These are phyloP conservation scores for Acanthornis magna DNA, from an alignment of 2,797 vertebrate genomes.

Conservation along the genomic window DNA sequence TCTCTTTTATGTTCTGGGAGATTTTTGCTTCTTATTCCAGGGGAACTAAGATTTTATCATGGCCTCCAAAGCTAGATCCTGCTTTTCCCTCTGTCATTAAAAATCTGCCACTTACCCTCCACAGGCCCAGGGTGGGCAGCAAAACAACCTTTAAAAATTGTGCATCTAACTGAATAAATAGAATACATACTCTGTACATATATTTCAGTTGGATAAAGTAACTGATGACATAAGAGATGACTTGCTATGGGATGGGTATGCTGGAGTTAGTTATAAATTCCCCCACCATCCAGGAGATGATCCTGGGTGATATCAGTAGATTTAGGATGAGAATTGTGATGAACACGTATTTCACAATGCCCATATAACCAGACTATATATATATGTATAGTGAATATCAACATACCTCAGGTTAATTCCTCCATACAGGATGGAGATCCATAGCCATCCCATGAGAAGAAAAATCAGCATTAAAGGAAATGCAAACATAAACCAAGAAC, in stretches of 20 bases:
- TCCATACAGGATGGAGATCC: conserved; percentile 91
- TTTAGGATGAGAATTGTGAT: background rate
- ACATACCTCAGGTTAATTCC: conserved; percentile 86
- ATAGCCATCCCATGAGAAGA: conserved; percentile 90
- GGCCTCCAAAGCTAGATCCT: background rate
- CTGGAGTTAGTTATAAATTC: background rate
- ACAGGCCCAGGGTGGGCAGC: background rate
- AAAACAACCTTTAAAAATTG: background rate
- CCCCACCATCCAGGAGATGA: background rate
- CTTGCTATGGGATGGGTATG: background rate
- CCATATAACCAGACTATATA: background rate
- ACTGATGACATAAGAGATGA: background rate
- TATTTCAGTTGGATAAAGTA: background rate
- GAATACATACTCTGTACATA: fast-evolving
- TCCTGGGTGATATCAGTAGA: background rate
- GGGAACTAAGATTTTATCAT: background rate
- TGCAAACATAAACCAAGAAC: conserved; percentile 96
- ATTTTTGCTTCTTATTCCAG: background rate
- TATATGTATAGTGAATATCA: background rate
- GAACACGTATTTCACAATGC: background rate
- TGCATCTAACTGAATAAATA: background rate
- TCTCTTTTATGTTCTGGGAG: background rate
- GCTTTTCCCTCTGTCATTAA: background rate
- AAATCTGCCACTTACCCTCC: background rate
- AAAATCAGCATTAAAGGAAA: conserved; percentile 94